Evolutionary conservation across 2,888 invertebrate species (phyloP).

Genomic region (Melanophora roralis): DNA sequence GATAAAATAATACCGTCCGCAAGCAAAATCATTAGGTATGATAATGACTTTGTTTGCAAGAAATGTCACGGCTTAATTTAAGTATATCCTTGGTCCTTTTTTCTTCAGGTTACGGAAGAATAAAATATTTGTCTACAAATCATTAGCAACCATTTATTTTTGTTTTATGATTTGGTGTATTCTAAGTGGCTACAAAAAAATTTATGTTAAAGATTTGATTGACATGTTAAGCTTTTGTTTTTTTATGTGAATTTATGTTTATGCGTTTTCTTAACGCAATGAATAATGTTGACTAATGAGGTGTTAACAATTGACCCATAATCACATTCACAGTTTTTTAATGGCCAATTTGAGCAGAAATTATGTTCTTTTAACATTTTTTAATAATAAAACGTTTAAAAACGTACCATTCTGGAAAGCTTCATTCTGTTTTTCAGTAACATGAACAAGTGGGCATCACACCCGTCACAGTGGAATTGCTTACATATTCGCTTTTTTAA

Average conservation of each 20-base stretch:
- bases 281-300: constrained; percentile 29
- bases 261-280: not conserved
- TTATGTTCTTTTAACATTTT: no score
- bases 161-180: no score
- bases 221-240: constrained; percentile 26
- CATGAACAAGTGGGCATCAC: no score
- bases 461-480: no score
- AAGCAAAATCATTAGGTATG: constrained; percentile 49
- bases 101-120: constrained; percentile 29
- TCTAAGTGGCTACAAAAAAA: no score
- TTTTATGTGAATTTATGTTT: not conserved
- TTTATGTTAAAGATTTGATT: constrained; percentile 49
- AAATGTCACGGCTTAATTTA: not conserved
- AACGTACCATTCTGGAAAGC: no score
- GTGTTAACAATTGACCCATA: constrained; percentile 44
- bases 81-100: not conserved
- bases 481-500: no score
- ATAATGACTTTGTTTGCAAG: constrained; percentile 42
- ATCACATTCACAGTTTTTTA: no score
- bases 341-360: no score
- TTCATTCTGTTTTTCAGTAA: no score
- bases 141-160: not conserved
- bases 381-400: no score
- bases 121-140: constrained; percentile 8
- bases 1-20: not conserved